Percentiles rank a stretch among this genome's conserved stretches.
Conservation (phyloP, 2,888 invertebrate species). For the Parnassius glacialis region DNA sequence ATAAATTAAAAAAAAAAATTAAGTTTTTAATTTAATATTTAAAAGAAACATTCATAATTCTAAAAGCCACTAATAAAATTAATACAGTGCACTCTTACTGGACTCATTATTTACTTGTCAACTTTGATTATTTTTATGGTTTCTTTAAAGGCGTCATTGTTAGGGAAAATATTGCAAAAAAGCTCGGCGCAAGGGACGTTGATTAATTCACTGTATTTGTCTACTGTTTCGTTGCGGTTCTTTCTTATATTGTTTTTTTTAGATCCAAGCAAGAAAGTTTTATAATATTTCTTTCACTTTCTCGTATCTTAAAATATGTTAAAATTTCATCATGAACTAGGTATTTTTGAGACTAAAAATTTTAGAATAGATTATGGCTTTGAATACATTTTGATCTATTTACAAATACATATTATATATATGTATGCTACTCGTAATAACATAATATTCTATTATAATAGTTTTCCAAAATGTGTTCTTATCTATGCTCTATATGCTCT, state of each 20-base stretch:
- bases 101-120: not conserved
- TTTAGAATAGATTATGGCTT: too few species aligned
- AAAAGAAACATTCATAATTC: too few species aligned
- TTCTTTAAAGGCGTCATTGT: constrained; percentile 14
- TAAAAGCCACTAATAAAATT: not conserved
- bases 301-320: too few species aligned
- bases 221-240: constrained; percentile 18
- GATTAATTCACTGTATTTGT: constrained; percentile 26
- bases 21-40: not conserved
- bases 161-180: constrained; percentile 18
- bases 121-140: constrained; percentile 17
- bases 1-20: too few species aligned
- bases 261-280: constrained; percentile 4
- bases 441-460: too few species aligned
- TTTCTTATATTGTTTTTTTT: constrained; percentile 10
- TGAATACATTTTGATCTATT: too few species aligned
- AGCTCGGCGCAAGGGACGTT: constrained; percentile 22
- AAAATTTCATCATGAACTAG: too few species aligned
- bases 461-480: too few species aligned
- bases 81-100: not conserved
- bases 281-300: constrained; percentile 6
- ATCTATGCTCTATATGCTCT: too few species aligned
- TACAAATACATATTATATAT: too few species aligned
- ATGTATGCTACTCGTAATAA: too few species aligned
- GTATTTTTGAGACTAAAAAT: too few species aligned